A percentile compares a stretch with the other conserved stretches of the same genome.
phyloP scores from a whole-genome alignment of 2,888 invertebrate species.

The Tryphoninae sp. region DNA sequence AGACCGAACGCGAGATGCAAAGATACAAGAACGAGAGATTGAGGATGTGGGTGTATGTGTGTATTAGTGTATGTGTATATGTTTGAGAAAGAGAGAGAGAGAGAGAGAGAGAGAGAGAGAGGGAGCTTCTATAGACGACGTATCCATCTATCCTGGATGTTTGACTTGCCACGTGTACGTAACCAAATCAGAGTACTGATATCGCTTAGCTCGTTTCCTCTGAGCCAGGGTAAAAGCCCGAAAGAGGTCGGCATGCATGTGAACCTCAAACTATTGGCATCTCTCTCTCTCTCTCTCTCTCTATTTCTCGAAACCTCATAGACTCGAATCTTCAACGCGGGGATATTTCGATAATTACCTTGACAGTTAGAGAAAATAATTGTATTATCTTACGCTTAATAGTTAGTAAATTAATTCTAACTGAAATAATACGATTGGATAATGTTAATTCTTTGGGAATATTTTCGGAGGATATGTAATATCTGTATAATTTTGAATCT shows the following conservation, averaged over 20 bases:
- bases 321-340: conserved; percentile 11
- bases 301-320: not conserved
- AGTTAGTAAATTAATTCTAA: not conserved
- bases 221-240: conserved; percentile 18
- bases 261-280: not conserved
- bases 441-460: not conserved
- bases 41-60: not conserved
- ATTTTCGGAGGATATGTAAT: not conserved
- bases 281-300: not conserved
- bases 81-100: conserved; percentile 6
- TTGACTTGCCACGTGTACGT: conserved; percentile 60
- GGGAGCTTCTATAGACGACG: conserved; percentile 22
- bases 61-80: too few species aligned
- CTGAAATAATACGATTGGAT: not conserved
- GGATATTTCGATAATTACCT: conserved; percentile 19
- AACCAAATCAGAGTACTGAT: conserved; percentile 58
- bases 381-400: not conserved
- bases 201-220: conserved; percentile 42
- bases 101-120: conserved; percentile 19
- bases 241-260: conserved; percentile 11
- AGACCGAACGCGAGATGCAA: conserved; percentile 37
- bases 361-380: not conserved
- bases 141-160: conserved; percentile 58
- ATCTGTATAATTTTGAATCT: too few species aligned
- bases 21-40: conserved; percentile 29